phyloP scores from a whole-genome alignment of 2,113 vertebrate species.

The Cranoglanis bouderius region DNA sequence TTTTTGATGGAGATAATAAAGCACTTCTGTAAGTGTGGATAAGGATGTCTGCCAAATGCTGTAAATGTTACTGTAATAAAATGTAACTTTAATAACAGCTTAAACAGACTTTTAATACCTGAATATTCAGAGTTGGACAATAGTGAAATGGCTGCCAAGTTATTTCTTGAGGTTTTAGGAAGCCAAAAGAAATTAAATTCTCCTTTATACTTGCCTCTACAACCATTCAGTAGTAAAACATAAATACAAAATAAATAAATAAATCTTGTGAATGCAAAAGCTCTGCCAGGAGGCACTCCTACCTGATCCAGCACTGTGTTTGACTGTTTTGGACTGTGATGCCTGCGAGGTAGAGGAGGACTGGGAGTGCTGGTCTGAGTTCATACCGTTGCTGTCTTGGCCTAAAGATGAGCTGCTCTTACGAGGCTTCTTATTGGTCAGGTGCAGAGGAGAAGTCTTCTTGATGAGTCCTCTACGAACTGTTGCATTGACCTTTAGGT shows the following conservation, averaged over 20 bases:
- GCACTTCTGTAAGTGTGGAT: not conserved
- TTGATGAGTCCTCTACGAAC: slow-evolving; percentile 83
- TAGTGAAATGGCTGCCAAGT: not conserved
- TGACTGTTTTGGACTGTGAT: slow-evolving; percentile 82
- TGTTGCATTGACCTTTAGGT: slow-evolving; percentile 85
- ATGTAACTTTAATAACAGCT: not conserved
- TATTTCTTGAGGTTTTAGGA: not conserved
- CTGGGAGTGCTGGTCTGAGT: slow-evolving; percentile 78
- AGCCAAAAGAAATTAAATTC: not conserved
- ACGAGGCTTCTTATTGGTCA: slow-evolving; percentile 88
- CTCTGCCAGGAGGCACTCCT: slow-evolving; percentile 54
- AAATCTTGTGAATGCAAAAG: not conserved
- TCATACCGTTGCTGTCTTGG: slow-evolving; percentile 76
- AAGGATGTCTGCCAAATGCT: not conserved
- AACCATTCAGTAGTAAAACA: not conserved
- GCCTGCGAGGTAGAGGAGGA: slow-evolving; percentile 85
- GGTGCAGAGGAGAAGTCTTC: slow-evolving; percentile 89
- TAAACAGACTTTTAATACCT: not conserved
- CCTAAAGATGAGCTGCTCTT: slow-evolving; percentile 76
- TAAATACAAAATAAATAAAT: not conserved
- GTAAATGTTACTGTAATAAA: slow-evolving; percentile 1
- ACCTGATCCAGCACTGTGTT: slow-evolving; percentile 94
- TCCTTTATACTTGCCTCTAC: not conserved
- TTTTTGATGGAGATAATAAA: slow-evolving; percentile 2
- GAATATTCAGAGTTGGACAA: not conserved